Base-by-base conservation (phyloP, 2,113 vertebrate species). In the Speoplatyrhinus poulsoni region DNA sequence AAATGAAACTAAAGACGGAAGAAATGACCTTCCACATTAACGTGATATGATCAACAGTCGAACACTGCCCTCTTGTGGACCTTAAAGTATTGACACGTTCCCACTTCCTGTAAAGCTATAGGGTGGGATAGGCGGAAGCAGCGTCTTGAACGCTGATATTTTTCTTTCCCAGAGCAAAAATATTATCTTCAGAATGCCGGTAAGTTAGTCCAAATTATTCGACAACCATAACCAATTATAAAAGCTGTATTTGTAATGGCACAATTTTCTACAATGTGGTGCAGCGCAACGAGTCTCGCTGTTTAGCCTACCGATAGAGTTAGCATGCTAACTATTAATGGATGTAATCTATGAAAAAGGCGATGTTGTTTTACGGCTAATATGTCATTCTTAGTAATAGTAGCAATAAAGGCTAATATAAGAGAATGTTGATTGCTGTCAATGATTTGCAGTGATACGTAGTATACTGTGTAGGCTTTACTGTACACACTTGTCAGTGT, bases 81-180 rank as follows among this genome's bases (percentile, higher is more conserved):
- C 54, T 17, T 0, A 12, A 36, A 41, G 5, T 2, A 50, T 67
- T 5, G 4, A 60, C 77, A 79, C 0, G 16, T 32, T 3, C 15
- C 19, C 47, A 82, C 87, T 94, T 94, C 93, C 93, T 88, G 86
- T 81, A 71, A 19, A 70, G 47, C 60, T 66, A 50, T 63, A 78
- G 93, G 94, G 94, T 92, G 93, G 90, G 83, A 92, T 87, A 85
- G 46, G 86, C 91, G 92, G 94, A 93, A 94, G 87, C 59, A 70
- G 76, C 56, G 59, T 68, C 46, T 62, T 9, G 8, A 54, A 64
- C 76, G 75, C 67, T 74, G 46, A 62, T 63, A 72, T 62, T 73
- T 67, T 69, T 63, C 67, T 77, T 16, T 79, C 16, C 17, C 76
- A 62, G 77, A 83, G 73, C 72, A 60, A 72, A 82, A 76, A 70